Percentiles rank a stretch among this genome's conserved stretches.
These are phyloP conservation scores for Spodoptera exigua DNA, from an alignment of 2,888 invertebrate genomes.

Conservation along the genomic window DNA sequence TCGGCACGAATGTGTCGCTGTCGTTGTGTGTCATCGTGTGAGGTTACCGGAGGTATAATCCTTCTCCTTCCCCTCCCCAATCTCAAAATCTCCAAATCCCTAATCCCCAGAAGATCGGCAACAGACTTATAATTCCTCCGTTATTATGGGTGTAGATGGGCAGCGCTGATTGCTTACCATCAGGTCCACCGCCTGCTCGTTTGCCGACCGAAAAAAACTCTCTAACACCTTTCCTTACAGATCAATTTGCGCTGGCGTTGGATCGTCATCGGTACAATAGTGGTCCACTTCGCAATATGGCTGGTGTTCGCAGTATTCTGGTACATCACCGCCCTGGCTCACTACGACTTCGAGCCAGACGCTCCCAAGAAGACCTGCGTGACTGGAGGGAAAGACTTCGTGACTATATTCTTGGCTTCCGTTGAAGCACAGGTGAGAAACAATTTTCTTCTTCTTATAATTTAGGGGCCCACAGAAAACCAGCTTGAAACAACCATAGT, in stretches of 20 bases:
- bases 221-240: conserved; percentile 55
- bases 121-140: too few relatives aligned
- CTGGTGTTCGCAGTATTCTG: conserved; percentile 84
- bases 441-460: neutral
- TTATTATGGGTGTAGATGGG: too few relatives aligned
- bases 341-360: conserved; percentile 85
- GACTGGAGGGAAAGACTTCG: conserved; percentile 83
- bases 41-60: too few relatives aligned
- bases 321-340: conserved; percentile 84
- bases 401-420: conserved; percentile 84
- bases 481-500: too few relatives aligned
- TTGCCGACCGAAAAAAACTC: neutral
- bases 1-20: too few relatives aligned
- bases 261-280: conserved; percentile 83
- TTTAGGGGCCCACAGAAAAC: too few relatives aligned
- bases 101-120: too few relatives aligned
- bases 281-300: conserved; percentile 85
- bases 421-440: conserved; percentile 82
- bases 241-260: conserved; percentile 86
- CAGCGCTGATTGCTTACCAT: too few relatives aligned
- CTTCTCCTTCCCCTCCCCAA: too few relatives aligned
- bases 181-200: too few relatives aligned
- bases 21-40: too few relatives aligned
- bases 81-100: too few relatives aligned
- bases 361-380: conserved; percentile 80